Evolutionary conservation across 2,113 vertebrate species (phyloP).

Genomic region (Illadopsis cleaveri): DNA sequence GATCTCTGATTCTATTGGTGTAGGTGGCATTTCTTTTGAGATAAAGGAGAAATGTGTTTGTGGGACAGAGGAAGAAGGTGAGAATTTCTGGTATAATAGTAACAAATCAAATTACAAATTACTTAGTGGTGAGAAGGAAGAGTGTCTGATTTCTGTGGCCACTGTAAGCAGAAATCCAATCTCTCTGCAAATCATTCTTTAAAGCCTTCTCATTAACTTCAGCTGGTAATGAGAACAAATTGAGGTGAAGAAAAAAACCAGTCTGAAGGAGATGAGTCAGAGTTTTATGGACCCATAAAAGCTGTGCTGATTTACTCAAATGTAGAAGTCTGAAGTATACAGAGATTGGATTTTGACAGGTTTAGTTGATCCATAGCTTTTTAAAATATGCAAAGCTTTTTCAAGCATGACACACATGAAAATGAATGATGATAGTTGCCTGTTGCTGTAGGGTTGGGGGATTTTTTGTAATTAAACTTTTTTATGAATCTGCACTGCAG

Average conservation of each 20-base stretch:
- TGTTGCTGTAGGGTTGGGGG: conserved; percentile 47
- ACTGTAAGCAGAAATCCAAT: conserved; percentile 42
- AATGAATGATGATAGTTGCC: conserved; percentile 72
- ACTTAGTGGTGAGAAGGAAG: neutral
- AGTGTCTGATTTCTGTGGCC: conserved; percentile 18
- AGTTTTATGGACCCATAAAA: conserved; percentile 79
- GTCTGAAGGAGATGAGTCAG: conserved; percentile 74
- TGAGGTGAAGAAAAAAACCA: conserved; percentile 70
- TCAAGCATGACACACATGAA: conserved; percentile 71
- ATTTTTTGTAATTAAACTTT: conserved; percentile 75
- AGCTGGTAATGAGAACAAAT: conserved; percentile 78
- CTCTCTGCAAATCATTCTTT: conserved; percentile 71
- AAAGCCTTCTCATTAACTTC: conserved; percentile 73
- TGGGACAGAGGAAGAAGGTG: neutral
- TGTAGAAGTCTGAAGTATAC: conserved; percentile 58
- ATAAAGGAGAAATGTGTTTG: neutral
- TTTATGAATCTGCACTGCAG: conserved; percentile 73
- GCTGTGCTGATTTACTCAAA: conserved; percentile 75
- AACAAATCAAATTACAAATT: neutral
- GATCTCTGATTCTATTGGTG: neutral
- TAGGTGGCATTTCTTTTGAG: neutral
- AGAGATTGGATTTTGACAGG: conserved; percentile 77
- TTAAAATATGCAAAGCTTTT: conserved; percentile 79
- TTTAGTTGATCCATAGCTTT: conserved; percentile 77
- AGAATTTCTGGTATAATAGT: neutral